These are phyloP conservation scores for Dicrostonyx torquatus DNA, from an alignment of 2,797 vertebrate genomes.

Conservation along the genomic window DNA sequence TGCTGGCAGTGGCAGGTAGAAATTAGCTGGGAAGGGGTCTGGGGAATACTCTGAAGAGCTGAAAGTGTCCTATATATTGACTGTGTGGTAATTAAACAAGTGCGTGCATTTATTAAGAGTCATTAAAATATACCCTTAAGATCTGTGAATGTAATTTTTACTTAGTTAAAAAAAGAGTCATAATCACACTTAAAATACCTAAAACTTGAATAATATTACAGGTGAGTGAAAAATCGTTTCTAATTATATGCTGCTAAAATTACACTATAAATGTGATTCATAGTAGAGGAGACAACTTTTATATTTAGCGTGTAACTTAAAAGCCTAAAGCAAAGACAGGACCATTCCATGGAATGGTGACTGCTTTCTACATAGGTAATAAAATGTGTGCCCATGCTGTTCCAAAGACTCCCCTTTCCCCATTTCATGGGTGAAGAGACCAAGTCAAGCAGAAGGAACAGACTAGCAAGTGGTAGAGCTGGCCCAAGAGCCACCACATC, in stretches of 20 bases:
- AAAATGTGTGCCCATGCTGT: neutral
- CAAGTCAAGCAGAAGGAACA: neutral
- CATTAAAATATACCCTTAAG: constrained; percentile 26
- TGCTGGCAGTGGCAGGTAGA: neutral
- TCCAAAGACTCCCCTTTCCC: neutral
- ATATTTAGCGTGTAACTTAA: constrained; percentile 39
- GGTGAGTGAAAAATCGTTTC: constrained; percentile 50
- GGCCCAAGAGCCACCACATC: neutral
- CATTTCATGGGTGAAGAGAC: neutral
- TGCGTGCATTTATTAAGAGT: neutral
- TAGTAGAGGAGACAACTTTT: constrained; percentile 41
- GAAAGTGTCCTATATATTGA: neutral
- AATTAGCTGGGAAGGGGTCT: neutral
- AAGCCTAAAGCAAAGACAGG: constrained; percentile 9
- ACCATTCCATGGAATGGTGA: neutral
- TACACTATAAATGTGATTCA: constrained; percentile 35
- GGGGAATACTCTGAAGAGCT: neutral
- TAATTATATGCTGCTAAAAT: constrained; percentile 66
- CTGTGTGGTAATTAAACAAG: neutral
- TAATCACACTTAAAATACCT: constrained; percentile 53
- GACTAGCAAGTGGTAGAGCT: neutral
- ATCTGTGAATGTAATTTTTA: constrained; percentile 44
- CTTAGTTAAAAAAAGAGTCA: constrained; percentile 25
- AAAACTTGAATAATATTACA: constrained; percentile 50
- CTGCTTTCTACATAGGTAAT: neutral